Conservation (phyloP, 2,797 vertebrate genomes). For the Cuniculus paca region DNA sequence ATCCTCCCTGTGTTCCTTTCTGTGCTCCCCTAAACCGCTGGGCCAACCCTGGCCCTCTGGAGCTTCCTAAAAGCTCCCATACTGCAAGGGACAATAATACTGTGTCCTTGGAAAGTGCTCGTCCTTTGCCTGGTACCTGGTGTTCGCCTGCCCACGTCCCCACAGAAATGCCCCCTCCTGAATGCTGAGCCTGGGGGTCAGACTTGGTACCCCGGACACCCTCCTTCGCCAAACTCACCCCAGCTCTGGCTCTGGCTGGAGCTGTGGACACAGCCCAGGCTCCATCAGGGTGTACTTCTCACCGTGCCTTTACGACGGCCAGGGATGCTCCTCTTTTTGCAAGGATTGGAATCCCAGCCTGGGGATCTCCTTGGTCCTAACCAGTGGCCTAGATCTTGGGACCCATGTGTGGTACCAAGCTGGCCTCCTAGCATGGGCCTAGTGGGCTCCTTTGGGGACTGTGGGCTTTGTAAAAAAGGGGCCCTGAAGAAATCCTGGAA, state of each 20-base stretch:
- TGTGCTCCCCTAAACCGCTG: neutral
- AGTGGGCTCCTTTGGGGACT: neutral
- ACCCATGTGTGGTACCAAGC: accelerated
- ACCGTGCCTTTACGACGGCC: neutral
- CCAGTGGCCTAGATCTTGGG: neutral
- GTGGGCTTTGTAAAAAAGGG: neutral
- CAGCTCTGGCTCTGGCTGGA: neutral
- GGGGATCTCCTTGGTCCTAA: neutral
- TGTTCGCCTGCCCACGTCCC: neutral
- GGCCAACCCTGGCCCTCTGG: neutral
- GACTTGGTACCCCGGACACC: neutral
- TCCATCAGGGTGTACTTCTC: accelerated
- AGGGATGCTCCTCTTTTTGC: neutral
- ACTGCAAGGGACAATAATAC: accelerated
- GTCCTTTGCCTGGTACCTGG: neutral
- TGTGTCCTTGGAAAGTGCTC: neutral
- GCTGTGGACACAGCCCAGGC: accelerated
- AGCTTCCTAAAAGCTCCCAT: neutral
- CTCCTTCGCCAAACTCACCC: no score
- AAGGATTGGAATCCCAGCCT: neutral
- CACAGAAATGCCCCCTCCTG: neutral
- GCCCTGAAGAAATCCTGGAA: neutral
- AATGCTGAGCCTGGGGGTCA: neutral
- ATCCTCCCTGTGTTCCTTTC: no score
- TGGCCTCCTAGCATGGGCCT: neutral